Evolutionary conservation across 2,113 vertebrate species (phyloP), one percentile per base, ranked within the genome.

Genomic region (Odontesthes bonariensis): DNA sequence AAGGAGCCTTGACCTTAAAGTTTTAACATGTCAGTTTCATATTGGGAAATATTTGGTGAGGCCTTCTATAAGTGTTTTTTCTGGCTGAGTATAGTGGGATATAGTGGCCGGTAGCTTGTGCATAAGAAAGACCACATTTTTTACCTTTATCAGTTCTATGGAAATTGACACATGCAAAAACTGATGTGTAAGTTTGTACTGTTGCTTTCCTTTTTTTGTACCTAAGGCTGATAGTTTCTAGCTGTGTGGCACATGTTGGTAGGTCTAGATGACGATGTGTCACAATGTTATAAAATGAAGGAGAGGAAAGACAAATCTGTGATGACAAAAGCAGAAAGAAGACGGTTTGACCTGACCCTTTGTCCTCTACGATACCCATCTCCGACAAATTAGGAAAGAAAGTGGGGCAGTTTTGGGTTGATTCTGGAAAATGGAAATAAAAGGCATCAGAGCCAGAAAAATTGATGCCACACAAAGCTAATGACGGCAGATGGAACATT

Each of bases 311-410:
- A 77, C 20, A 68, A 61, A 69, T 75, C 56, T 22, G 61, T 88
- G 84, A 91, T 84, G 81, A 81, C 67, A 75, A 86, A 85, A 89
- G 54, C 87, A 91, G 84, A 88, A 40, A 13, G 6, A 65, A 62
- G 66, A 79, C 74, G 58, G 22, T 10, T 12, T 57, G 61, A n/a
- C 42, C 67, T 70, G 68, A 67, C 59, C 65, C 17, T 5, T 40
- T 63, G 46, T 64, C 47, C 44, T 81, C 68, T 12, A 46, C 27
- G 27, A 27, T 27, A 3, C 27, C 51, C 46, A 51, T 64, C 20
- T 14, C 69, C 54, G 3, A 76, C 23, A 57, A 65, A 73, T 1
- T 27, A 47, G 46, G 44, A 35, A 42, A 33, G 44, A 56, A 46
- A 71, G 54, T n/a, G 59, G 20, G 42, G 22, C 3, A 20, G 44